These are phyloP conservation scores for Stegostoma tigrinum DNA, from an alignment of 2,113 vertebrate genomes.

Conservation along the genomic window DNA sequence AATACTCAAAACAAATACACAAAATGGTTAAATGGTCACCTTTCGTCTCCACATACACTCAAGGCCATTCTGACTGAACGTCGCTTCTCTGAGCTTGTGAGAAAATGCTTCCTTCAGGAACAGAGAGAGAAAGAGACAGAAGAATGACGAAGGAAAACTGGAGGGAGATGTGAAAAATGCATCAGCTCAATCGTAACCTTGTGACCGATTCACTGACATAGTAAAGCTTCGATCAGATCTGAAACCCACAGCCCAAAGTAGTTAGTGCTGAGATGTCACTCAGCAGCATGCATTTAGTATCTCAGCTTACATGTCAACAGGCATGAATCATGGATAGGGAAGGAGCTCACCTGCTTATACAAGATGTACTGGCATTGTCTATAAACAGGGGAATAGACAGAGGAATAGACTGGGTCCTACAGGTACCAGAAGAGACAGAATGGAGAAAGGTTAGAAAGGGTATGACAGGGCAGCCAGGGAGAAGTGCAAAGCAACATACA, in stretches of 20 bases:
- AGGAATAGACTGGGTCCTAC: conserved; percentile 66
- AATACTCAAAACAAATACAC: background rate
- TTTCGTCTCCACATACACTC: conserved; percentile 50
- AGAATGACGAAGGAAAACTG: background rate
- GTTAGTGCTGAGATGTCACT: background rate
- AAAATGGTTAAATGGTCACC: conserved; percentile 43
- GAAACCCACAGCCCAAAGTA: background rate
- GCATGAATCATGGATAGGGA: conserved; percentile 4
- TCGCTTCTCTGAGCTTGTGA: conserved; percentile 61
- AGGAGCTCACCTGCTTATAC: conserved; percentile 60
- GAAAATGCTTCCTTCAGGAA: conserved; percentile 54
- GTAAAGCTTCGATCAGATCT: background rate
- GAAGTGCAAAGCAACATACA: background rate
- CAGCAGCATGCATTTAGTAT: background rate
- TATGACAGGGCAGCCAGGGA: background rate
- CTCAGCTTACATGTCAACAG: background rate
- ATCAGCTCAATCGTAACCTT: background rate
- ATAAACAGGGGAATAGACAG: conserved; percentile 54
- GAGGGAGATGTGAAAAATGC: background rate
- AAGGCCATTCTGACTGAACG: conserved; percentile 43
- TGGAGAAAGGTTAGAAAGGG: conserved; percentile 24
- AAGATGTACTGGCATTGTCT: conserved; percentile 58
- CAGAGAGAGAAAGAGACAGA: background rate
- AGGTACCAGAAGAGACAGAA: conserved; percentile 38
- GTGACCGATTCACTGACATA: background rate